Conservation (phyloP, 1,140 invertebrate genomes). For the Hetaerina americana region DNA sequence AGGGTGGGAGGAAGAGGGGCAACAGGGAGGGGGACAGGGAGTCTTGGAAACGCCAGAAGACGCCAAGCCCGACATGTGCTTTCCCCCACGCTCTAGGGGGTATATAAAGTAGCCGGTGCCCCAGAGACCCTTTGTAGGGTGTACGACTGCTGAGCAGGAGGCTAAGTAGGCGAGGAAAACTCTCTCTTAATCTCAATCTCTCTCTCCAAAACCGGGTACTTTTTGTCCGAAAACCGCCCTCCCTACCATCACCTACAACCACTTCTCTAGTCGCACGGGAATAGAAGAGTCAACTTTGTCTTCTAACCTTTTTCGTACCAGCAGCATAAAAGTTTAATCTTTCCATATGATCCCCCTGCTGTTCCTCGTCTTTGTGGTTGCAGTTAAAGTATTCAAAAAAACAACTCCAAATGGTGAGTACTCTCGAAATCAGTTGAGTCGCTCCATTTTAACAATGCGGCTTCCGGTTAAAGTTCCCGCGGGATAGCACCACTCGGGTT, state of each 20-base stretch:
- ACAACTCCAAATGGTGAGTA: slow-evolving; percentile 72
- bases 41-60: too few relatives aligned
- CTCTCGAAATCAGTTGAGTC: too few relatives aligned
- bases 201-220: too few relatives aligned
- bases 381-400: slow-evolving; percentile 86
- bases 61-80: background rate
- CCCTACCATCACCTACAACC: too few relatives aligned
- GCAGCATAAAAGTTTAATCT: background rate
- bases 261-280: background rate
- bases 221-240: too few relatives aligned
- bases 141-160: background rate
- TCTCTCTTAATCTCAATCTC: background rate
- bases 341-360: slow-evolving; percentile 48
- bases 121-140: background rate
- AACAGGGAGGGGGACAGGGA: too few relatives aligned
- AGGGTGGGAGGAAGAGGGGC: too few relatives aligned
- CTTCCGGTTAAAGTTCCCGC: too few relatives aligned
- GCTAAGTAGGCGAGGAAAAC: background rate
- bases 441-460: too few relatives aligned
- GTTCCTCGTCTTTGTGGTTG: slow-evolving; percentile 50
- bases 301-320: background rate
- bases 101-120: background rate
- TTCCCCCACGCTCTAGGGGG: background rate
- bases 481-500: too few relatives aligned
- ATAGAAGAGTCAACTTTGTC: background rate